A percentile compares a stretch with the other conserved stretches of the same genome.
These are phyloP conservation scores for Cheilinus undulatus DNA, from an alignment of 2,113 vertebrate species.

Conservation along the genomic window DNA sequence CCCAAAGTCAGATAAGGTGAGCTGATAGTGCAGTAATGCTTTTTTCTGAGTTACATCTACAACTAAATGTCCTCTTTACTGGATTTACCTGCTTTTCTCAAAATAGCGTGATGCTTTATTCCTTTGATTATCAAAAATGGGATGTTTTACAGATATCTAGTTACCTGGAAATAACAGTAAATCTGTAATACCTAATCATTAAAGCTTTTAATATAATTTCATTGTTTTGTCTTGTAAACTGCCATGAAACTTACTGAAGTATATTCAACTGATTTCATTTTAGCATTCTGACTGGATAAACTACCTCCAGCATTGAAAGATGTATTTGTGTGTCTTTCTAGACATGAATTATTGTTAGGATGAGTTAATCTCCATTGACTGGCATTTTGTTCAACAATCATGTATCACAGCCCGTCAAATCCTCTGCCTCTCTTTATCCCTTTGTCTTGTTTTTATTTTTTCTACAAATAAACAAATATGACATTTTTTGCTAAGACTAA, in stretches of 20 bases:
- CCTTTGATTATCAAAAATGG: background rate
- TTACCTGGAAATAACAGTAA: background rate
- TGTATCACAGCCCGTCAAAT: background rate
- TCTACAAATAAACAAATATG: background rate
- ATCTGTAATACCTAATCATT: too few species aligned
- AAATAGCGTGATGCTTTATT: background rate
- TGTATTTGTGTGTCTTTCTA: slow-evolving; percentile 1
- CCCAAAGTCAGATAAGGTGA: background rate
- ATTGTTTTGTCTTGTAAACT: too few species aligned
- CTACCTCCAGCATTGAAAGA: slow-evolving; percentile 1
- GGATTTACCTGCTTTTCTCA: background rate
- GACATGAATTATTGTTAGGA: background rate
- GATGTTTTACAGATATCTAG: background rate
- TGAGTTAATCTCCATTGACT: slow-evolving; percentile 23
- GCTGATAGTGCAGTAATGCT: background rate
- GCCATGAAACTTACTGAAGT: too few species aligned
- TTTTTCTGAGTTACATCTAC: background rate
- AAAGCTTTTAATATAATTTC: too few species aligned
- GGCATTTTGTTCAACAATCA: background rate
- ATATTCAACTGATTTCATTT: too few species aligned
- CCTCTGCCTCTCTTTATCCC: background rate
- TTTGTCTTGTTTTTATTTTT: background rate
- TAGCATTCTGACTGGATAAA: slow-evolving; percentile 32
- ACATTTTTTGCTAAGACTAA: background rate
- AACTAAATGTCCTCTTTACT: background rate